A percentile compares a stretch with the other conserved stretches of the same genome.
phyloP scores from a whole-genome alignment of 1,140 invertebrate genomes.

The Drosophila prosaltans region DNA sequence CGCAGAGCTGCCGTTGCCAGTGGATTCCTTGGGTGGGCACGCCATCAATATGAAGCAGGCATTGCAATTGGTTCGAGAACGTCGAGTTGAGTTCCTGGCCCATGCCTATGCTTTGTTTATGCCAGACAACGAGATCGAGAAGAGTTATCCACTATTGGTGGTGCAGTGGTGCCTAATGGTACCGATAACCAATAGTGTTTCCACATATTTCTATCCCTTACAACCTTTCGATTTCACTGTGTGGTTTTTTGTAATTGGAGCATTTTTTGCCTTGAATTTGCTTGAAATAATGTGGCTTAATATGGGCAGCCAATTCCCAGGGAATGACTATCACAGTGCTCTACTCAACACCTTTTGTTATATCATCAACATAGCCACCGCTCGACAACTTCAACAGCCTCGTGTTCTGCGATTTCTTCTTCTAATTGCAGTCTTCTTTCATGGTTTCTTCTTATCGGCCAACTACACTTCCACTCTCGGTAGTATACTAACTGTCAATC shows the following conservation, averaged over 20 bases:
- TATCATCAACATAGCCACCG: conserved; percentile 64
- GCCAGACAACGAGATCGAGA: conserved; percentile 61
- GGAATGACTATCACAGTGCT: not conserved
- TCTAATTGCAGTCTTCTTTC: conserved; percentile 57
- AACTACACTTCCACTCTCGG: conserved; percentile 73
- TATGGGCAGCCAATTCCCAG: not conserved
- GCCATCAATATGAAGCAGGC: conserved; percentile 68
- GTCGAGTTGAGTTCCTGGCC: conserved; percentile 60
- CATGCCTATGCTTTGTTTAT: conserved; percentile 75
- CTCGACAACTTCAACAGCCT: conserved; percentile 46
- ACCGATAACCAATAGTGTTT: conserved; percentile 63
- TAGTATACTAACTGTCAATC: conserved; percentile 70
- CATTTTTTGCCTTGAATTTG: conserved; percentile 36
- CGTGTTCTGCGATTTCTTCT: conserved; percentile 50
- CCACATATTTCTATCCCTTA: conserved; percentile 63
- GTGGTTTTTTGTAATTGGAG: conserved; percentile 59
- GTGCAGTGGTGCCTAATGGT: conserved; percentile 79
- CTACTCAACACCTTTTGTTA: conserved; percentile 60
- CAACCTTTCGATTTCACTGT: conserved; percentile 62
- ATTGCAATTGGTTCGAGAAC: conserved; percentile 57
- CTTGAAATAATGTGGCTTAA: conserved; percentile 57
- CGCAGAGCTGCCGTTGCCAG: conserved; percentile 33
- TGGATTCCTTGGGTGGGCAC: conserved; percentile 54
- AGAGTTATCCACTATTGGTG: conserved; percentile 68
- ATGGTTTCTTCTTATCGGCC: conserved; percentile 71